phyloP scores from a whole-genome alignment of 2,888 invertebrate species.

The Hofmannophila pseudospretella region DNA sequence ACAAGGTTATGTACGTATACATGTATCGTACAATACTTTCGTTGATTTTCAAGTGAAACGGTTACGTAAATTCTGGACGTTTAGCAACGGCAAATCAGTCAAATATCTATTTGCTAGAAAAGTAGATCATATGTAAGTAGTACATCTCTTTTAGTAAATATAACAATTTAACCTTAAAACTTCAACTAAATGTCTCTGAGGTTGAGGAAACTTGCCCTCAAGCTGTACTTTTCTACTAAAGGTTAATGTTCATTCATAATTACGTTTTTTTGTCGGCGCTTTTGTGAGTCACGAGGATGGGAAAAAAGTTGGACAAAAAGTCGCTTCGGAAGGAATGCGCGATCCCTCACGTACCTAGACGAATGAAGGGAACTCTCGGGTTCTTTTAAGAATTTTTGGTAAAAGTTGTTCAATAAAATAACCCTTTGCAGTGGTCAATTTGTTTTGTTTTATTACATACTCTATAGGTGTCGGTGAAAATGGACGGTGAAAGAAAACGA shows the following conservation, averaged over 20 bases:
- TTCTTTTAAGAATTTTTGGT: too few species aligned
- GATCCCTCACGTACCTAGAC: conserved; percentile 51
- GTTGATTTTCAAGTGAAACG: not conserved
- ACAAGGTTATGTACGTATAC: conserved; percentile 1
- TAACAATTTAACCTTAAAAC: too few species aligned
- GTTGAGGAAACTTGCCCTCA: not conserved
- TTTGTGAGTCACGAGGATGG: conserved; percentile 51
- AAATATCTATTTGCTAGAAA: not conserved
- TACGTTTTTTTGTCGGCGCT: conserved; percentile 48
- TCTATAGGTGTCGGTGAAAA: too few species aligned
- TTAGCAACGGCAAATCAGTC: not conserved
- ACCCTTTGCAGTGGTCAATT: too few species aligned
- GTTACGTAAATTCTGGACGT: not conserved
- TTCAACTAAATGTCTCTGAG: too few species aligned
- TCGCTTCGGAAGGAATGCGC: conserved; percentile 45
- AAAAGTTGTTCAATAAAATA: too few species aligned
- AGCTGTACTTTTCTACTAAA: conserved; percentile 12
- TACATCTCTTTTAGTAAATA: too few species aligned
- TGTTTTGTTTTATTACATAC: too few species aligned
- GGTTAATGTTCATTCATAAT: conserved; percentile 44
- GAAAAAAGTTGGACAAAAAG: conserved; percentile 25
- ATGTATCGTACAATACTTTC: not conserved
- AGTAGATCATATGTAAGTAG: too few species aligned
- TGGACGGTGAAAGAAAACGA: too few species aligned
- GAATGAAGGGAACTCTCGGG: conserved; percentile 1